These are phyloP conservation scores for Pangasius krempfi DNA, from an alignment of 2,797 vertebrate species.

Conservation along the genomic window DNA sequence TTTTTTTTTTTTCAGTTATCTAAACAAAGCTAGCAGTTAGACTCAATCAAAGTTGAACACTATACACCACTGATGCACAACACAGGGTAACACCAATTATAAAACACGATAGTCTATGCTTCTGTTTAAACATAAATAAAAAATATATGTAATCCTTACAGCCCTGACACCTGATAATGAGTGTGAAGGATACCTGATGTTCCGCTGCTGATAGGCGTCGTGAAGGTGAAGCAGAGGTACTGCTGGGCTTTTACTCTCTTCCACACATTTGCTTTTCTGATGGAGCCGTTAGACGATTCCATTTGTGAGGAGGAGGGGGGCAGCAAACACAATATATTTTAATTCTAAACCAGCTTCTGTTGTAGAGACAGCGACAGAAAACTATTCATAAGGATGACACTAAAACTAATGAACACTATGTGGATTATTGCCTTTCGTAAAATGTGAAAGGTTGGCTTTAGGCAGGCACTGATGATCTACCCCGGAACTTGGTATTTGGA, in stretches of 20 bases:
- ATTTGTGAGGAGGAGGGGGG: constrained; percentile 50
- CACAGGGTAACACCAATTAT: constrained; percentile 32
- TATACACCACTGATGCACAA: neutral
- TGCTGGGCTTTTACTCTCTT: constrained; percentile 85
- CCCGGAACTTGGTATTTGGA: constrained; percentile 20
- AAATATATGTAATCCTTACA: constrained; percentile 2
- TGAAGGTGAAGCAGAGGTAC: constrained; percentile 82
- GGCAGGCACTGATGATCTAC: constrained; percentile 30
- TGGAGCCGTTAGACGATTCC: constrained; percentile 67
- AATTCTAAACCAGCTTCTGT: neutral
- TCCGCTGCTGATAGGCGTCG: constrained; percentile 70
- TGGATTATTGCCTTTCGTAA: too few species aligned
- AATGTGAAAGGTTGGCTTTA: neutral
- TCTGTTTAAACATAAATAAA: neutral
- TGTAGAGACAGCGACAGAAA: neutral
- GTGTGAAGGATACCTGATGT: constrained; percentile 79
- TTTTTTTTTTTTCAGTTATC: neutral
- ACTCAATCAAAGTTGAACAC: constrained; percentile 8
- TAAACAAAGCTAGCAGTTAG: neutral
- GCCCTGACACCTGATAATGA: constrained; percentile 4
- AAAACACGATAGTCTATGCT: neutral
- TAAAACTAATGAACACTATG: neutral
- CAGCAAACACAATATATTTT: neutral
- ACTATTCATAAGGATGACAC: rapidly evolving
- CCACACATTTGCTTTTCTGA: constrained; percentile 87